These are phyloP conservation scores for Rhynchonycteris naso DNA, from an alignment of 2,797 vertebrate species.

Conservation along the genomic window DNA sequence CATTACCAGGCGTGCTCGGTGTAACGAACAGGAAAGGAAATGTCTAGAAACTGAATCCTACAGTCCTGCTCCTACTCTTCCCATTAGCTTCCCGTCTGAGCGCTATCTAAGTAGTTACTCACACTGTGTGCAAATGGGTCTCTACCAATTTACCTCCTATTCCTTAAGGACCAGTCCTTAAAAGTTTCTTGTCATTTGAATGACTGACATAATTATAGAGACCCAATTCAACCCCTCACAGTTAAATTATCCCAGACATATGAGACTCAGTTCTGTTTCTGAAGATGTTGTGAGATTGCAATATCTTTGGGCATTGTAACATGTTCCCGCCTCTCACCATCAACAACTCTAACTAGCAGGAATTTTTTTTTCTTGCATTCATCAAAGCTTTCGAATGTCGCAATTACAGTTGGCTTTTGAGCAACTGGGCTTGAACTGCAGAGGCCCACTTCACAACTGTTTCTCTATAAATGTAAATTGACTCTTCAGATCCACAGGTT, in stretches of 20 bases:
- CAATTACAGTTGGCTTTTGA: not conserved
- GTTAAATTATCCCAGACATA: slow-evolving; percentile 11
- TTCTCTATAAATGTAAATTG: not conserved
- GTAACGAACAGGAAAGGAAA: not conserved
- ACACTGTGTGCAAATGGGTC: not conserved
- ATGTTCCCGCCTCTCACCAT: not conserved
- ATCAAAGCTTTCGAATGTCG: not conserved
- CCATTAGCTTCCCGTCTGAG: not conserved
- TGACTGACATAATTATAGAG: not conserved
- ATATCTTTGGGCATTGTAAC: not conserved
- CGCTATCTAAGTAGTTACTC: not conserved
- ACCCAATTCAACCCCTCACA: not conserved
- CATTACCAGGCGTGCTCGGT: not conserved
- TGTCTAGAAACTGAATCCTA: not conserved
- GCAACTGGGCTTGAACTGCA: not conserved
- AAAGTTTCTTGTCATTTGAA: not conserved
- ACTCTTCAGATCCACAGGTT: not conserved
- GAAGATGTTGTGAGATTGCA: not conserved
- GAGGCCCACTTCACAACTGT: not conserved
- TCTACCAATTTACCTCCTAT: not conserved
- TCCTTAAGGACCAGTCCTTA: not conserved
- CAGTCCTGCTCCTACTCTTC: not conserved
- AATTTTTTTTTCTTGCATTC: not conserved
- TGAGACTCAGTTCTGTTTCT: not conserved
- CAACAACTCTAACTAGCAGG: not conserved